Evolutionary conservation across 2,797 vertebrate genomes (phyloP), one percentile per base, ranked within the genome.

Genomic region (Diceros bicornis): DNA sequence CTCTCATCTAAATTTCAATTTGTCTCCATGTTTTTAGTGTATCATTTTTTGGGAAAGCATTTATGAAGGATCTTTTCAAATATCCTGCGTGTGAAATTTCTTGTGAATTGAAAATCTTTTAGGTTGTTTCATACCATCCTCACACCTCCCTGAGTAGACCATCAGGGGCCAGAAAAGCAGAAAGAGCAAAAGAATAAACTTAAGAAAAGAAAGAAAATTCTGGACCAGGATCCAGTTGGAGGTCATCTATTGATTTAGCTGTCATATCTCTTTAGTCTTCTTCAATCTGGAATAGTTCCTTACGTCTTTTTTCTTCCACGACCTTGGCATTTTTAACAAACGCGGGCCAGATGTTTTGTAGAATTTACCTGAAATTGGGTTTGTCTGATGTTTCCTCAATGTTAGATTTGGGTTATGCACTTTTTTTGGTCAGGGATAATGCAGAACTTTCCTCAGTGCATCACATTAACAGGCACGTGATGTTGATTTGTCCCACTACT

Each of bases 1-100:
- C 37, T 94, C 37, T 98, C 87, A 97, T 94, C 72, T 97, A 86
- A 93, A 96, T 94, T 98, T 98, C 78, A 95, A 83, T 92, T 97
- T 95, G 47, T 32, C 97, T 96, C 61, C 6, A n/a, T 97, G 37
- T 91, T 96, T 89, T 96, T 18, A 52, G 21, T 50, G 75, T 82
- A 52, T 17, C 21, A 37, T 37, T 79, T 95, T 85, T 1, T 16
- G 1, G 23, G 34, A 25, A 50, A 68, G 57, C 20, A 32, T 92
- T 81, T 95, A 68, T 44, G 59, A 84, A n/a, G 44, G 8, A 93
- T 79, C 61, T 94, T 95, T 92, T 74, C 47, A 47, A 59, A 91
- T 77, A 94, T 7, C 32, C 27, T 57, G 44, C 17, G 66, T 69
- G 52, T 52, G 50, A 75, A 41, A 87, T 88, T 94, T 91, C 20